Conservation (phyloP, 2,797 vertebrate species). For the Catamblyrhynchus diadema region DNA sequence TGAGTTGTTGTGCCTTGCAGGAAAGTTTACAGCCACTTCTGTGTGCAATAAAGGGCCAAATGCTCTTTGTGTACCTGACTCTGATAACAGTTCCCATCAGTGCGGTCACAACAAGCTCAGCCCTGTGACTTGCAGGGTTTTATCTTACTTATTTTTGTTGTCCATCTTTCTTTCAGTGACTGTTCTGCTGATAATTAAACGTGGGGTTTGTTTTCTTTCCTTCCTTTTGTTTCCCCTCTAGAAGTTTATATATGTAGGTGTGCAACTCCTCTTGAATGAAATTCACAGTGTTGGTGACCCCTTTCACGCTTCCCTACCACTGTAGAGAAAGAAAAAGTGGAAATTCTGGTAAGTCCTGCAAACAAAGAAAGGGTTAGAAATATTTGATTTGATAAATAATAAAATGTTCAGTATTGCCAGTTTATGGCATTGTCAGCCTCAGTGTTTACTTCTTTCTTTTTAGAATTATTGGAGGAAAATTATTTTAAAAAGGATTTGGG, state of each 20-base stretch:
- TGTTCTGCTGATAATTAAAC: not conserved
- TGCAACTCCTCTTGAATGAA: not conserved
- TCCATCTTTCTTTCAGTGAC: not conserved
- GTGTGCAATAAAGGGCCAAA: not conserved
- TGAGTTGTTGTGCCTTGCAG: not conserved
- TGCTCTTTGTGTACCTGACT: not conserved
- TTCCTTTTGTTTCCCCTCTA: too few relatives aligned
- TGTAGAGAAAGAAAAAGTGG: not conserved
- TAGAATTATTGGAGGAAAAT: not conserved
- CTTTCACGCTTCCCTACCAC: not conserved
- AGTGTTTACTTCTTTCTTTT: not conserved
- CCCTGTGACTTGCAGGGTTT: not conserved
- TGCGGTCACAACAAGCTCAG: not conserved
- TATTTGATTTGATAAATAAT: not conserved
- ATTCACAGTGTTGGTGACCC: not conserved
- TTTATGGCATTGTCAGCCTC: not conserved
- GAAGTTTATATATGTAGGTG: not conserved
- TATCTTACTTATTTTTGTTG: not conserved
- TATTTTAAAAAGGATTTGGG: not conserved
- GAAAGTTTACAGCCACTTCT: not conserved
- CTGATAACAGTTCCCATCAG: not conserved
- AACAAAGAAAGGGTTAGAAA: not conserved
- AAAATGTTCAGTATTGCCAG: not conserved
- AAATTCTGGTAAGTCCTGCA: not conserved
- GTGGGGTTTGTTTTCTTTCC: rapidly evolving